A percentile compares a stretch with the other conserved stretches of the same genome.
Evolutionary conservation across 2,113 vertebrate genomes (phyloP).

Genomic region (Dendropsophus ebraccatus): DNA sequence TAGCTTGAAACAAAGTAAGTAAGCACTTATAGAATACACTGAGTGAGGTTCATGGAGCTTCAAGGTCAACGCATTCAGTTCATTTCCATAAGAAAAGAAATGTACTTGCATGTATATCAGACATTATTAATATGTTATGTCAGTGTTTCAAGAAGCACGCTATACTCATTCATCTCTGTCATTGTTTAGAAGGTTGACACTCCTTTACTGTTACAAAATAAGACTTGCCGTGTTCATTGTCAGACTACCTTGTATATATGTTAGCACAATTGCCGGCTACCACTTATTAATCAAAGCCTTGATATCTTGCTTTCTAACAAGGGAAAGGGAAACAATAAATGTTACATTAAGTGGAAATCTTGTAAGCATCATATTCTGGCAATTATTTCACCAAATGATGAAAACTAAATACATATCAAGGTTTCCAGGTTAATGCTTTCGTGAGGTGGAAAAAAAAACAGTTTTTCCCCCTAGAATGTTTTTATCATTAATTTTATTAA

Average conservation of each 20-base stretch:
- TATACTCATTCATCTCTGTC: conserved; percentile 26
- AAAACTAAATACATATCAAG: not conserved
- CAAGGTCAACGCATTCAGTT: conserved; percentile 14
- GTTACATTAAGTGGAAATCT: not conserved
- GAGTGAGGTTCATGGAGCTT: not conserved
- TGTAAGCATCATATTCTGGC: not conserved
- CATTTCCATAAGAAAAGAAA: conserved; percentile 33
- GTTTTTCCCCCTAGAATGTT: too few relatives aligned
- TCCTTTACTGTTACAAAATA: conserved; percentile 24
- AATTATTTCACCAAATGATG: not conserved
- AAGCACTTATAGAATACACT: not conserved
- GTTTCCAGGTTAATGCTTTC: not conserved
- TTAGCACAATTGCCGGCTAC: not conserved
- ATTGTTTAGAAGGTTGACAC: conserved; percentile 39
- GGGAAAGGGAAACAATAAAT: not conserved
- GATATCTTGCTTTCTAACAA: conserved; percentile 3
- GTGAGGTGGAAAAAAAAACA: too few relatives aligned
- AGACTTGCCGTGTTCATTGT: conserved; percentile 15
- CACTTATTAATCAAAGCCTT: conserved; percentile 6
- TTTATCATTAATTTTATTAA: not conserved
- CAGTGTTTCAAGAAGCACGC: conserved; percentile 10
- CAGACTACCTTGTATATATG: not conserved
- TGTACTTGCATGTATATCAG: conserved; percentile 28
- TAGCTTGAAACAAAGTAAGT: not conserved
- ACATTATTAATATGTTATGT: conserved; percentile 28